Evolutionary conservation across 2,113 vertebrate genomes (phyloP).

Genomic region (Antigone vipio): DNA sequence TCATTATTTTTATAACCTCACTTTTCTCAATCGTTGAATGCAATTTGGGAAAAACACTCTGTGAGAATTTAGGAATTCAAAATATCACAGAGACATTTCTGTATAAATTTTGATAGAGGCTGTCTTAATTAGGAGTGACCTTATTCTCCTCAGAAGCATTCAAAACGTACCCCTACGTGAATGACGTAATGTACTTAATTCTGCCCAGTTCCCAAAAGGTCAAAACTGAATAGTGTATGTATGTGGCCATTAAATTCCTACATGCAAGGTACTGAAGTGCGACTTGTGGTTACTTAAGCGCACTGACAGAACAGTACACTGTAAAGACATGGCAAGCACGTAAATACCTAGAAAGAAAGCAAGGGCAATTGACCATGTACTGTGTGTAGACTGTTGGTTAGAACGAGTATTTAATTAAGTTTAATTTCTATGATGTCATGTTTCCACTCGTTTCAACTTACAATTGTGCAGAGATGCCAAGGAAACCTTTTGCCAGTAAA

Average conservation of each 20-base stretch:
- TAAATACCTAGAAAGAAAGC: background rate
- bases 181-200: background rate
- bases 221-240: background rate
- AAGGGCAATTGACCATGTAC: background rate
- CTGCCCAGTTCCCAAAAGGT: background rate
- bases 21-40: background rate
- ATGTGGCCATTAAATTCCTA: background rate
- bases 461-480: background rate
- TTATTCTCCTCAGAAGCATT: background rate
- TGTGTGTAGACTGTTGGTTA: background rate
- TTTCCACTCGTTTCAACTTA: background rate
- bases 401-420: background rate
- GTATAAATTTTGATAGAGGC: background rate
- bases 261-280: background rate
- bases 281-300: background rate
- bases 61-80: background rate
- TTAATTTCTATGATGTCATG: background rate
- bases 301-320: background rate
- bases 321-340: background rate
- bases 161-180: constrained; percentile 44
- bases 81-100: background rate
- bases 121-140: background rate
- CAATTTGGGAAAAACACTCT: background rate
- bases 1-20: background rate
- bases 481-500: background rate